These are phyloP conservation scores for Paraescarpia echinospica DNA, from an alignment of 1,140 invertebrate species.

Conservation along the genomic window DNA sequence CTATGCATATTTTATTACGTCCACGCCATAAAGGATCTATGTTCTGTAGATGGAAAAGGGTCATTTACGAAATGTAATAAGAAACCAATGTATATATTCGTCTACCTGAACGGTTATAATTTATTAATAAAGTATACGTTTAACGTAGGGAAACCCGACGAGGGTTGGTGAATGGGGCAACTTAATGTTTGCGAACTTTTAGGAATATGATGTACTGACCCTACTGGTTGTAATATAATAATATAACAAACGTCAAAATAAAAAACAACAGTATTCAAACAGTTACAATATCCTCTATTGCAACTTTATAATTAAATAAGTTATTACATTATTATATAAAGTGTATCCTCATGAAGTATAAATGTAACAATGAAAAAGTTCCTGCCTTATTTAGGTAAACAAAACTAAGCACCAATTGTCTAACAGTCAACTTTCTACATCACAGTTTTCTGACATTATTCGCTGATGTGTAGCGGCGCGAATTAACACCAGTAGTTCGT, in stretches of 20 bases:
- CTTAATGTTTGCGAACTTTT: too few species aligned
- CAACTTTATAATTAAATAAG: neutral
- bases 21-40: neutral
- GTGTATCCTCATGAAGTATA: neutral
- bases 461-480: neutral
- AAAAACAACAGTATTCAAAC: neutral
- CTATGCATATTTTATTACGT: neutral
- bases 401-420: neutral
- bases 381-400: neutral
- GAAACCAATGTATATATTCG: too few species aligned
- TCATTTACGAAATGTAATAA: too few species aligned
- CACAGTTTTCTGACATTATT: neutral
- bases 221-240: too few species aligned
- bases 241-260: neutral
- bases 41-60: too few species aligned
- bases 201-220: too few species aligned
- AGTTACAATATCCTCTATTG: neutral
- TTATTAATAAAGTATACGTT: too few species aligned
- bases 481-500: conserved; percentile 1
- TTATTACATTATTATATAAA: neutral
- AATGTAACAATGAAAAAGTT: neutral
- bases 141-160: too few species aligned
- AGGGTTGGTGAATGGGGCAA: too few species aligned
- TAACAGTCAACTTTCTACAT: neutral
- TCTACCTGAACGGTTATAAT: too few species aligned